phyloP scores from a whole-genome alignment of 2,888 invertebrate species.

The Caenorhabditis sinica region DNA sequence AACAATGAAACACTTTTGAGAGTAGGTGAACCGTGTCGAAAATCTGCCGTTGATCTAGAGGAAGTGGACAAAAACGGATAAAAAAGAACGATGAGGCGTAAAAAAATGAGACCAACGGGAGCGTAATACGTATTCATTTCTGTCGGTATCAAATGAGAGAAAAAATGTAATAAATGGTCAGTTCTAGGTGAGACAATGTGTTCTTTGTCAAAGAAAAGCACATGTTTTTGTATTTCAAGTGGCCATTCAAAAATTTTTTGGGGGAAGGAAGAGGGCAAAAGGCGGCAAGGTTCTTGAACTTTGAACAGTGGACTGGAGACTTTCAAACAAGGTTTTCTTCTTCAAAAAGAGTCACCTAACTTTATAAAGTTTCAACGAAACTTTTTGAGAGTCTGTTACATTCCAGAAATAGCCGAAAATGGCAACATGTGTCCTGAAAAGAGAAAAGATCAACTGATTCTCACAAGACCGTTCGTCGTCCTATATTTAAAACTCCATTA shows the following conservation, averaged over 20 bases:
- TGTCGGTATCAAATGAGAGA: constrained; percentile 23
- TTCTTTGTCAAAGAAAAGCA: constrained; percentile 18
- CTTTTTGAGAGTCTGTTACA: not conserved
- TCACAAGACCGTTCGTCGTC: not conserved
- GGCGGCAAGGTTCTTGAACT: constrained; percentile 53
- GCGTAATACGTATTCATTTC: constrained; percentile 16
- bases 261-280: constrained; percentile 2
- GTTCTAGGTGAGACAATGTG: not conserved
- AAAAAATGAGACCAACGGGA: constrained; percentile 28
- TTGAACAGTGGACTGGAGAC: constrained; percentile 33
- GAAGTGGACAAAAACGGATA: constrained; percentile 21
- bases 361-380: not conserved
- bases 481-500: not conserved
- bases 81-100: constrained; percentile 19
- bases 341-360: constrained; percentile 19
- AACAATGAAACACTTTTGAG: constrained; percentile 23
- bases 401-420: not conserved
- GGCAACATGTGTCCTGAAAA: not conserved
- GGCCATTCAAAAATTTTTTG: constrained; percentile 1
- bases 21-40: constrained; percentile 14
- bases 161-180: constrained; percentile 10
- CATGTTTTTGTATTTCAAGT: constrained; percentile 47
- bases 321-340: constrained; percentile 1
- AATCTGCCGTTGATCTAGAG: not conserved
- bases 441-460: not conserved